These are phyloP conservation scores for Mesaphorura yosii DNA, from an alignment of 1,140 invertebrate genomes.

Conservation along the genomic window DNA sequence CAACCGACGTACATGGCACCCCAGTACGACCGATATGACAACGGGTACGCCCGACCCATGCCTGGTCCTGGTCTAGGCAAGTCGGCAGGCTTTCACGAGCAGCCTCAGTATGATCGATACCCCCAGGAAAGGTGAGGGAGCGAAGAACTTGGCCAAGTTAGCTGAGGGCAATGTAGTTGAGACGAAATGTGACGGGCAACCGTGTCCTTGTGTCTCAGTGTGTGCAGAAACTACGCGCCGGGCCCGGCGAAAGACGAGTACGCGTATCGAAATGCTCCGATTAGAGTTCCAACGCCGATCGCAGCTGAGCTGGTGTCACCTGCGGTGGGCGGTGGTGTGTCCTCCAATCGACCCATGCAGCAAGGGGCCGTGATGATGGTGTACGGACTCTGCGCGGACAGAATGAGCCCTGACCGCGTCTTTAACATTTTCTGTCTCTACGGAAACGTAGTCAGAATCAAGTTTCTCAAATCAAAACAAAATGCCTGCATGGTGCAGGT, in stretches of 20 bases:
- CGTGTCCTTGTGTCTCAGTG: neutral
- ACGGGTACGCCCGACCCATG: conserved; percentile 28
- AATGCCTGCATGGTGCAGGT: too few species aligned
- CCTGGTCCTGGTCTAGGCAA: conserved; percentile 24
- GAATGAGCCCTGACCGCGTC: conserved; percentile 90
- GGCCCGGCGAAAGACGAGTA: conserved; percentile 26
- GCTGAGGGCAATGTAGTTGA: neutral
- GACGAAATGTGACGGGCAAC: conserved; percentile 1
- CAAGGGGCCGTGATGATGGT: conserved; percentile 93
- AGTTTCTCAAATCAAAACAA: neutral
- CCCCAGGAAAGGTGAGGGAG: conserved; percentile 28
- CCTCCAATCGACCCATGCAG: conserved; percentile 37
- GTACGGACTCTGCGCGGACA: conserved; percentile 83
- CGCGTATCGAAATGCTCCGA: conserved; percentile 24
- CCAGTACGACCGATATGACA: conserved; percentile 29
- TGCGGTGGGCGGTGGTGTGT: conserved; percentile 29
- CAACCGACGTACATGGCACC: neutral
- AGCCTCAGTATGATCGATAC: conserved; percentile 28
- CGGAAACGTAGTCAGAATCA: conserved; percentile 84
- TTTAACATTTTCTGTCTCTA: conserved; percentile 98
- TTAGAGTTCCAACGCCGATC: conserved; percentile 33
- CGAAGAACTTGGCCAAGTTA: neutral
- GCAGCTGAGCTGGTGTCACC: conserved; percentile 35
- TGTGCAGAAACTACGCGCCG: neutral
- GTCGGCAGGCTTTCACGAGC: conserved; percentile 17